Evolutionary conservation across 2,888 invertebrate species (phyloP).

Genomic region (Serripes groenlandicus): DNA sequence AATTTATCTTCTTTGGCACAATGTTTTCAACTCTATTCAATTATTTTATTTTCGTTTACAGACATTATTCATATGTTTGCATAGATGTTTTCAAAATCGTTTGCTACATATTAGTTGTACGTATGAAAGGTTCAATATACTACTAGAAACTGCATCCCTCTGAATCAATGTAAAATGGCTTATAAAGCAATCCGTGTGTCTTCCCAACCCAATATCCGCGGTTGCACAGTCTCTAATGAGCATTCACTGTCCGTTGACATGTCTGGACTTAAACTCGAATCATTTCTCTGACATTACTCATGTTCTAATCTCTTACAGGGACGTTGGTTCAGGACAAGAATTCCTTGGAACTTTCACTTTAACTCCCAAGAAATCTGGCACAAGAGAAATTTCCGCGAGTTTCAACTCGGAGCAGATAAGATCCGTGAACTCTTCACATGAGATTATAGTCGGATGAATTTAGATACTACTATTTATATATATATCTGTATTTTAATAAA

Average conservation of each 20-base stretch:
- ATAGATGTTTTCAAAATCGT: no score
- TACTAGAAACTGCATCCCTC: no score
- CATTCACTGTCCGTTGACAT: background rate
- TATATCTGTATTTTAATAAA: background rate
- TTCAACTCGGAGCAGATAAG: slow-evolving; percentile 10
- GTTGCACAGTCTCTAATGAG: no score
- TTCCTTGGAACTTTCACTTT: background rate
- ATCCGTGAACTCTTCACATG: background rate
- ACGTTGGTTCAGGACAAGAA: background rate
- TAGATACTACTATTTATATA: background rate
- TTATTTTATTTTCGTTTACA: no score
- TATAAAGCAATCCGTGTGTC: no score
- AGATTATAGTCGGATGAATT: background rate
- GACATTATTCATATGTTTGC: no score
- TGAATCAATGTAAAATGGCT: no score
- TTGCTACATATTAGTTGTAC: no score
- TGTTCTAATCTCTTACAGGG: background rate
- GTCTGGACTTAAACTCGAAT: background rate
- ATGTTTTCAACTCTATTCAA: no score
- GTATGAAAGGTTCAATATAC: no score
- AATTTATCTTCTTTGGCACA: no score
- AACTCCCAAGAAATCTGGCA: background rate
- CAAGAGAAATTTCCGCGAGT: background rate
- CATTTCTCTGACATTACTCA: background rate
- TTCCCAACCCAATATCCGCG: no score